These are phyloP conservation scores for Drosophila quadrilineata DNA, from an alignment of 1,140 invertebrate genomes.

Conservation along the genomic window DNA sequence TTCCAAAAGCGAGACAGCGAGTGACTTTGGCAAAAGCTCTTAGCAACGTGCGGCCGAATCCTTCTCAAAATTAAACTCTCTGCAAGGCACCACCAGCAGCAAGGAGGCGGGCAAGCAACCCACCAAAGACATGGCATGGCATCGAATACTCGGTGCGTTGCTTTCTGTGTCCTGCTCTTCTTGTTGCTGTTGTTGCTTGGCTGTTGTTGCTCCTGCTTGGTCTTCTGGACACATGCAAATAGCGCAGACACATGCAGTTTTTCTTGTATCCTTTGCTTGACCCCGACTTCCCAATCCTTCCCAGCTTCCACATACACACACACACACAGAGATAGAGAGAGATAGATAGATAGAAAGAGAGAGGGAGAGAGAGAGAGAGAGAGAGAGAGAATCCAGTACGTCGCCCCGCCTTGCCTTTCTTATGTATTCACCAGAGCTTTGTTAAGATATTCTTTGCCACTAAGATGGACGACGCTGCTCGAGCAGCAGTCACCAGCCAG, in stretches of 20 bases:
- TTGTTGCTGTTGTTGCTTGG: no score
- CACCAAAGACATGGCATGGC: no score
- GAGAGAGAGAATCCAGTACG: no score
- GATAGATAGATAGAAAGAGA: no score
- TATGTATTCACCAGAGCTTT: constrained; percentile 71
- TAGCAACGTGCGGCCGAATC: constrained; percentile 71
- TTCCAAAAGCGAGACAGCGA: constrained; percentile 28
- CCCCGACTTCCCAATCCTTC: not conserved
- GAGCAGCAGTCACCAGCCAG: constrained; percentile 35
- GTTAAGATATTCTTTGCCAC: constrained; percentile 75
- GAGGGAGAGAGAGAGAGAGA: no score
- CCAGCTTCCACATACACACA: not conserved
- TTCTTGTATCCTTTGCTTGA: constrained; percentile 64
- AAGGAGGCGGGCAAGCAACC: no score
- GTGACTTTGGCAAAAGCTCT: constrained; percentile 61
- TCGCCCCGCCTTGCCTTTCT: constrained; percentile 25
- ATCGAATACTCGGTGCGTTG: no score
- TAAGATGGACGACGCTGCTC: constrained; percentile 61
- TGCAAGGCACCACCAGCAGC: constrained; percentile 67
- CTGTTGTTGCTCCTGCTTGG: no score
- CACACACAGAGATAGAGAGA: no score
- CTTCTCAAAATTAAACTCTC: constrained; percentile 79
- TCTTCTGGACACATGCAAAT: constrained; percentile 75
- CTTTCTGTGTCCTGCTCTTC: constrained; percentile 42
- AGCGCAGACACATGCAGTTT: constrained; percentile 77